phyloP scores from a whole-genome alignment of 2,888 invertebrate species.

The Lasioglossum morio region DNA sequence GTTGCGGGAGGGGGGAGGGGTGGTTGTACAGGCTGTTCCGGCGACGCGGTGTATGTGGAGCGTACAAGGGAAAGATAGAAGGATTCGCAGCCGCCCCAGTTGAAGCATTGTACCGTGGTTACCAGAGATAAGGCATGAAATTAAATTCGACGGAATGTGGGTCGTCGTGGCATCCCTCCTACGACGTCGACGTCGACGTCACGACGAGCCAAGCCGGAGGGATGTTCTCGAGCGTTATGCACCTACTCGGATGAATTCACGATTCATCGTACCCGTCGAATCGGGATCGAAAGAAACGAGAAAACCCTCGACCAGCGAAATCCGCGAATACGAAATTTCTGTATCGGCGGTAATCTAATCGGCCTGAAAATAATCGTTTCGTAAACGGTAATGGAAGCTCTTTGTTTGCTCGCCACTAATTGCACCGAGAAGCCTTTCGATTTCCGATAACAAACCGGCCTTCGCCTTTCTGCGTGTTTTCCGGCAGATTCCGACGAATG shows the following conservation, averaged over 20 bases:
- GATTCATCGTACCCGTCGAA: conserved; percentile 35
- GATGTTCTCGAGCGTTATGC: conserved; percentile 30
- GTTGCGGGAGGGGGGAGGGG: neutral
- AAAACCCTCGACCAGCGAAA: neutral
- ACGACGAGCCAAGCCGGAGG: conserved; percentile 12
- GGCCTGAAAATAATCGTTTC: neutral
- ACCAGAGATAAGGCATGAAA: conserved; percentile 80
- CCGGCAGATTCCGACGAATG: neutral
- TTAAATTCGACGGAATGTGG: conserved; percentile 80
- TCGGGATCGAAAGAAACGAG: neutral
- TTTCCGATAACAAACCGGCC: conserved; percentile 3
- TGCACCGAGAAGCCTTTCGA: neutral
- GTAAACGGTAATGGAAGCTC: neutral
- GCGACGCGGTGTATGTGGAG: conserved; percentile 46
- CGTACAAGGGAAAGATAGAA: conserved; percentile 63
- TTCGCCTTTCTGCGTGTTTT: neutral
- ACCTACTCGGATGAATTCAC: conserved; percentile 22
- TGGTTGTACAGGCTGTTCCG: conserved; percentile 22
- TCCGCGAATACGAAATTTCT: neutral
- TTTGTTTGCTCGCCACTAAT: neutral
- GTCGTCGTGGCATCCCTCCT: conserved; percentile 68
- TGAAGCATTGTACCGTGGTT: conserved; percentile 75
- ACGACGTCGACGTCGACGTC: conserved; percentile 42
- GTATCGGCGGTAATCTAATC: conserved; percentile 3
- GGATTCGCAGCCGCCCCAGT: conserved; percentile 76